Percentiles rank a stretch among this genome's conserved stretches.
Evolutionary conservation across 2,113 vertebrate genomes (phyloP).

Genomic region (Malaclemys terrapin): DNA sequence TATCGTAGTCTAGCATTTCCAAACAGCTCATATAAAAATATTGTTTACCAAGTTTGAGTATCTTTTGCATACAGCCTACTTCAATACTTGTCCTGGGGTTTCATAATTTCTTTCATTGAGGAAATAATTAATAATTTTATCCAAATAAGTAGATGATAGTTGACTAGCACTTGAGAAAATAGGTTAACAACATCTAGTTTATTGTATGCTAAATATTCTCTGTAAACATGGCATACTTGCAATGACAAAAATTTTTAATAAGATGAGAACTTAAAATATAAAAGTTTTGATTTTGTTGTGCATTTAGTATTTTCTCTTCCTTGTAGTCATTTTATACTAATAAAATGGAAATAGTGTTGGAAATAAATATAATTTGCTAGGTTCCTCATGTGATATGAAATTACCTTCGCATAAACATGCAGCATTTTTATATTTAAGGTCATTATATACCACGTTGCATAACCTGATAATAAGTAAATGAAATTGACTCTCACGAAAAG

Average conservation of each 20-base stretch:
- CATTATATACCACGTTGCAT: no score
- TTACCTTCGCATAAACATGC: no score
- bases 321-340: not conserved
- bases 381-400: no score
- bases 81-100: not conserved
- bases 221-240: not conserved
- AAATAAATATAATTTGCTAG: no score
- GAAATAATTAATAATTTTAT: not conserved
- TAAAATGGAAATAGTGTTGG: no score
- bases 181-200: not conserved
- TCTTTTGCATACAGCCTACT: not conserved
- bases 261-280: not conserved
- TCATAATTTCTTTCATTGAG: not conserved
- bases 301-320: not conserved
- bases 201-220: not conserved
- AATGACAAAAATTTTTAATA: not conserved
- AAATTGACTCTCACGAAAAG: no score
- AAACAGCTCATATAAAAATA: not conserved
- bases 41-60: not conserved
- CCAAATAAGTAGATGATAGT: not conserved
- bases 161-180: not conserved
- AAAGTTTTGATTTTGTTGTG: not conserved
- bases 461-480: no score
- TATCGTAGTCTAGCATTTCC: not conserved
- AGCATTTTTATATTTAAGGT: no score